A percentile compares a stretch with the other conserved stretches of the same genome.
Evolutionary conservation across 1,140 invertebrate species (phyloP).

Genomic region (Apis mellifera): Amel_HAv3.1 CM009932.2:10788501-10789000

Average conservation of each 20-base stretch:
- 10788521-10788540: constrained; percentile 7
- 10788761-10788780: constrained; percentile 66
- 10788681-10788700: constrained; percentile 42
- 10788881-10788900: constrained; percentile 33
- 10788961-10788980: constrained; percentile 59
- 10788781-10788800: constrained; percentile 71
- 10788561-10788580: constrained; percentile 41
- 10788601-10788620: constrained; percentile 51
- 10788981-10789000: constrained; percentile 72
- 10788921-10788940: not conserved
- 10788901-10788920: constrained; percentile 16
- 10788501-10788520: constrained; percentile 5
- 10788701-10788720: not conserved
- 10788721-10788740: not conserved
- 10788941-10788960: constrained; percentile 5
- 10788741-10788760: constrained; percentile 26
- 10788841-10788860: constrained; percentile 14
- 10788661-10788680: constrained; percentile 46
- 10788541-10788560: constrained; percentile 49
- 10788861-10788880: constrained; percentile 42
- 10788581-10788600: constrained; percentile 46
- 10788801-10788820: constrained; percentile 59
- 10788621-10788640: not conserved
- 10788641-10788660: constrained; percentile 3
- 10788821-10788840: constrained; percentile 31